phyloP scores from a whole-genome alignment of 2,113 vertebrate species.

The Cisticola juncidis region DNA sequence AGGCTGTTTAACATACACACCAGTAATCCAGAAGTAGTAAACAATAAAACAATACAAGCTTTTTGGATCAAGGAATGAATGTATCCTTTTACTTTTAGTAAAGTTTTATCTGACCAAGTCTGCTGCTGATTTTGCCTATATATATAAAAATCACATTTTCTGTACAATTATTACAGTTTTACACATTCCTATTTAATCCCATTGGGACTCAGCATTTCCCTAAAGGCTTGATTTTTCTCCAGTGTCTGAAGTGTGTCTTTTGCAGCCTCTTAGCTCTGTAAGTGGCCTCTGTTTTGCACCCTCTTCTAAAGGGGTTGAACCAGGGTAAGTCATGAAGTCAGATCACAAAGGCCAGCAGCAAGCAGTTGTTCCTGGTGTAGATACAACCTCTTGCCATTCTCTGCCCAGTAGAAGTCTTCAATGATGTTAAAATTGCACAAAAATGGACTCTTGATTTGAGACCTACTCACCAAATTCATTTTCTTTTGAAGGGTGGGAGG shows the following conservation, averaged over 20 bases:
- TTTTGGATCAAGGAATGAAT: background rate
- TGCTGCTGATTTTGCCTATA: background rate
- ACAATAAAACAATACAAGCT: background rate
- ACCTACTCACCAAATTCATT: background rate
- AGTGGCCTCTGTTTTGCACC: background rate
- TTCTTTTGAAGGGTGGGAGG: background rate
- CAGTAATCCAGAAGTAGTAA: background rate
- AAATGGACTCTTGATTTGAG: accelerated
- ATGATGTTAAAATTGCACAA: background rate
- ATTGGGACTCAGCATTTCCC: background rate
- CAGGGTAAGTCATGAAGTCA: background rate
- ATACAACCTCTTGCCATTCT: background rate
- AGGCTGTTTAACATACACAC: background rate
- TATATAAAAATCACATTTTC: background rate
- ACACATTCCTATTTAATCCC: background rate
- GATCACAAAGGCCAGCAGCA: background rate
- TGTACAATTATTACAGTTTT: background rate
- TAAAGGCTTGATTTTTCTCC: background rate
- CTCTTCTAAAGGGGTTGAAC: background rate
- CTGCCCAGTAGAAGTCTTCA: background rate
- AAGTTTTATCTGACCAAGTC: background rate
- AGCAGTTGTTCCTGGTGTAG: background rate
- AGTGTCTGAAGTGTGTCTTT: background rate
- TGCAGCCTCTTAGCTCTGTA: accelerated
- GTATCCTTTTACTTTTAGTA: background rate